Percentiles rank a stretch among this genome's conserved stretches.
phyloP scores from a whole-genome alignment of 1,140 invertebrate genomes.

The Notospermus geniculatus region DNA sequence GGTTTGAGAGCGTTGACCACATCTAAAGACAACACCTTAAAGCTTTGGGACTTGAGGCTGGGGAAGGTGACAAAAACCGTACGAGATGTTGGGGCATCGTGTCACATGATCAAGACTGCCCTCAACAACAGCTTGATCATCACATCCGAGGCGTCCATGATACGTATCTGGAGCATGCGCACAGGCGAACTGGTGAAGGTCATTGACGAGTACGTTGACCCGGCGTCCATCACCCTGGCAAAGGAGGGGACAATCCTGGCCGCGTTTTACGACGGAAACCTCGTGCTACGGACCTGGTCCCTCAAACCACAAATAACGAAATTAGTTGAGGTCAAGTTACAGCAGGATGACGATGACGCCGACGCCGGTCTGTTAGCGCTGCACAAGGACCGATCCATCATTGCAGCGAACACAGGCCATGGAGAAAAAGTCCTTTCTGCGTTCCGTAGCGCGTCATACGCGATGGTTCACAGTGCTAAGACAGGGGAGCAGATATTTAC shows the following conservation, averaged over 20 bases:
- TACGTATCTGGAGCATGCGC: conserved; percentile 42
- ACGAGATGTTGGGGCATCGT: conserved; percentile 38
- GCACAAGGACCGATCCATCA: conserved; percentile 40
- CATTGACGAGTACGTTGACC: conserved; percentile 40
- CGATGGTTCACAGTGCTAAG: conserved; percentile 37
- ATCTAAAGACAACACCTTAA: conserved; percentile 47
- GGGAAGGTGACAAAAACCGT: conserved; percentile 47
- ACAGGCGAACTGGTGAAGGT: conserved; percentile 30
- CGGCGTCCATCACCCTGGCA: conserved; percentile 38
- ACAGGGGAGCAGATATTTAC: conserved; percentile 40
- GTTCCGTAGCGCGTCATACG: conserved; percentile 35
- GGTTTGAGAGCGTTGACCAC: conserved; percentile 44
- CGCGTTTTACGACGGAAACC: conserved; percentile 44
- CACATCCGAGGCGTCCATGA: conserved; percentile 38
- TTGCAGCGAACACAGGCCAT: conserved; percentile 32
- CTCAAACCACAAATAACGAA: conserved; percentile 29
- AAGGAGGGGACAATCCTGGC: conserved; percentile 40
- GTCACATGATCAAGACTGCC: conserved; percentile 34
- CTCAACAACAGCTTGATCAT: conserved; percentile 34
- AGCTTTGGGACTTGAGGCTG: conserved; percentile 48
- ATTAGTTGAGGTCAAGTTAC: conserved; percentile 31
- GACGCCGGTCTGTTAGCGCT: conserved; percentile 10
- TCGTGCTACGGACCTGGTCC: conserved; percentile 44
- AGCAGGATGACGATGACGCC: conserved; percentile 26
- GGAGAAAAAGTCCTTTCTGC: conserved; percentile 44